Percentiles rank a stretch among this genome's conserved stretches.
phyloP scores from a whole-genome alignment of 2,888 invertebrate genomes.

The Epirrita christyi region DNA sequence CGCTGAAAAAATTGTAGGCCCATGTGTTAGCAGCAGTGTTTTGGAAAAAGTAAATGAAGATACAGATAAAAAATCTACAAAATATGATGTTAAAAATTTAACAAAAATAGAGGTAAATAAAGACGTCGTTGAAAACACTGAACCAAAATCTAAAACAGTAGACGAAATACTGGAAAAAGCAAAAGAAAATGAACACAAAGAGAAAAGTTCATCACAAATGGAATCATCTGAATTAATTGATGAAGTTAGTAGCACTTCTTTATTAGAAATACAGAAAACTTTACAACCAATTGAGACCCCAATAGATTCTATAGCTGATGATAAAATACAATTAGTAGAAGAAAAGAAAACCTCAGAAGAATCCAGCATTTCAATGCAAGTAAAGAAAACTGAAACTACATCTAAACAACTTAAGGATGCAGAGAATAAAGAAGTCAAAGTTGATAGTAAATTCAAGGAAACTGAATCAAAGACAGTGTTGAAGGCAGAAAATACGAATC shows the following conservation, averaged over 20 bases:
- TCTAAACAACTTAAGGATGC: background rate
- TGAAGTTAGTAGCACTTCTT: slow-evolving; percentile 6
- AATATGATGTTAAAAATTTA: slow-evolving; percentile 4
- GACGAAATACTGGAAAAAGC: slow-evolving; percentile 1
- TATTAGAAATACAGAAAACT: background rate
- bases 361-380: background rate
- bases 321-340: slow-evolving; percentile 1
- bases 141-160: slow-evolving; percentile 2
- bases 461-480: slow-evolving; percentile 1
- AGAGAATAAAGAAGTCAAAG: slow-evolving; percentile 5
- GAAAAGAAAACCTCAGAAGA: background rate
- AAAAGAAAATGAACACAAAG: slow-evolving; percentile 13
- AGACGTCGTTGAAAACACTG: background rate
- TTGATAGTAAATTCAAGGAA: slow-evolving; percentile 7
- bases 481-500: background rate
- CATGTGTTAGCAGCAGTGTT: background rate
- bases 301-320: background rate
- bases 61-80: background rate
- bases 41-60: slow-evolving; percentile 7
- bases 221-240: slow-evolving; percentile 4
- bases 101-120: slow-evolving; percentile 1
- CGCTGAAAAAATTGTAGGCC: slow-evolving; percentile 1
- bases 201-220: slow-evolving; percentile 2
- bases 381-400: background rate
- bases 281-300: background rate